Base-by-base conservation (phyloP, 1,140 invertebrate species). In the Gryllus bimaculatus region DNA sequence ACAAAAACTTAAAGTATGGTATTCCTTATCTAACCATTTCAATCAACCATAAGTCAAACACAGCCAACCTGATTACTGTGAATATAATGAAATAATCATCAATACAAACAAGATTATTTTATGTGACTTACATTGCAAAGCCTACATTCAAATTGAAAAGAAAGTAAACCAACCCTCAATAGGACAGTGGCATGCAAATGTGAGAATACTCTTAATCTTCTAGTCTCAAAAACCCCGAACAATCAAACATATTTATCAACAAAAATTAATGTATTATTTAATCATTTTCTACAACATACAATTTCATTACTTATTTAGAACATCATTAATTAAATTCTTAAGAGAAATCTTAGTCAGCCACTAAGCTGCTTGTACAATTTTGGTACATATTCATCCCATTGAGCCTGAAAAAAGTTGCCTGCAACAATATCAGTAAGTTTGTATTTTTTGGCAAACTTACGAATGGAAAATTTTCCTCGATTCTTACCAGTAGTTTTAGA, bases 341-440 rank as follows among this genome's bases (percentile, higher is more conserved):
- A 39, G 26, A 39, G 26, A 39, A 39, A 39, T 5, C 26, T 66
- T 13, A 66, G 2, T 66, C 54, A 66, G 54, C 79, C 88, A n/a
- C 87, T 89, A 3, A 93, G 85, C 83, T 93, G 90, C 78, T 93
- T 90, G 83, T 93, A 92, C 0, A 94, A 83, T 13, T 87, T 89
- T 0, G 95, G 95, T 8, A 98, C 95, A 82, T 97, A 98, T 82
- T 95, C 93, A 85, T 98, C 97, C 83, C 88, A 98, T 84, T 96
- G 88, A 8, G 96, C 96, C 84, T 94, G 93, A 82, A 91, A 98
- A 83, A 96, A 93, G 84, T 97, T 98, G 8, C 93, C 96, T 74
- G 95, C 95, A 75, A 98, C 86, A 0, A 95, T 94, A 81, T 91
- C 85, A 8, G 93, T 93, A 18, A 98, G 87, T 1, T 92, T 90